phyloP scores from a whole-genome alignment of 2,888 invertebrate genomes.

The Leptinotarsa peninsularis region DNA sequence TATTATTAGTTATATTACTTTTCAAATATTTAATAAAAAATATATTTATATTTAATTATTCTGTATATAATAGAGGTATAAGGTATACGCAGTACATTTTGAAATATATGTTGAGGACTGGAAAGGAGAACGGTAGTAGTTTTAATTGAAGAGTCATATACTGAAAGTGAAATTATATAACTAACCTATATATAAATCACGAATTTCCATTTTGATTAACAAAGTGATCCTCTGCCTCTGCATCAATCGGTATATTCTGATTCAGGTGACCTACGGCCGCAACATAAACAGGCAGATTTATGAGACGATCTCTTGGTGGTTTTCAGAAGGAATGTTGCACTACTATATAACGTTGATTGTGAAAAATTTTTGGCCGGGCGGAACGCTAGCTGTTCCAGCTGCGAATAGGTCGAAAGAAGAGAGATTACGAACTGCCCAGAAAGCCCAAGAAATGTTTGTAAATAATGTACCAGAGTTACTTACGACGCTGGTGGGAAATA shows the following conservation, averaged over 20 bases:
- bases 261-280: slow-evolving; percentile 76
- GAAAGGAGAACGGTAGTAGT: too few species aligned
- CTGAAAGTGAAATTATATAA: too few species aligned
- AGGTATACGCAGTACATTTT: too few species aligned
- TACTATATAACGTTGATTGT: slow-evolving; percentile 85
- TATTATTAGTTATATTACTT: too few species aligned
- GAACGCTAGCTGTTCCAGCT: slow-evolving; percentile 74
- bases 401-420: slow-evolving; percentile 72
- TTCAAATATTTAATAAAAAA: too few species aligned
- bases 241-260: slow-evolving; percentile 68
- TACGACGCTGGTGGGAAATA: slow-evolving; percentile 86
- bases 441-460: slow-evolving; percentile 77
- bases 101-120: too few species aligned
- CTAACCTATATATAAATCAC: too few species aligned
- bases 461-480: slow-evolving; percentile 84
- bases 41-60: too few species aligned
- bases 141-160: too few species aligned
- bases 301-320: slow-evolving; percentile 87
- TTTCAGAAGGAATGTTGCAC: slow-evolving; percentile 91
- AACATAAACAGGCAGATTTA: slow-evolving; percentile 92
- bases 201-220: too few species aligned
- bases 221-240: not conserved
- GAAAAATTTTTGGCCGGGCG: slow-evolving; percentile 92
- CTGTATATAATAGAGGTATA: too few species aligned
- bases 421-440: slow-evolving; percentile 76